Base-by-base conservation (phyloP, 1,140 invertebrate genomes). In the Doryteuthis pealeii region DNA sequence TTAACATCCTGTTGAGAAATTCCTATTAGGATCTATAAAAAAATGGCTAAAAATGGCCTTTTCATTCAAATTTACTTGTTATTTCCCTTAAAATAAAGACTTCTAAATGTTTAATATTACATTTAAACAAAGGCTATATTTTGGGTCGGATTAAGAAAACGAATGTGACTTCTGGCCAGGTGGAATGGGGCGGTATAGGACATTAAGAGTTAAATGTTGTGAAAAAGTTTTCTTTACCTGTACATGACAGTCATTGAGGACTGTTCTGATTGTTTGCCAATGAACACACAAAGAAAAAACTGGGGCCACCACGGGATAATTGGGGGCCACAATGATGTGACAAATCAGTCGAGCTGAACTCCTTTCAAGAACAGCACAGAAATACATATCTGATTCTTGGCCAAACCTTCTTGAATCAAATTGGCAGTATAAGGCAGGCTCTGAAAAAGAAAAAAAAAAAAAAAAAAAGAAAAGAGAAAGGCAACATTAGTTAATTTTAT, bases 251-350 rank as follows among this genome's bases (percentile, higher is more conserved):
- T 91, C 92, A 72, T 91, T 92, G 32, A 87, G 84, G 2, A 90
- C 88, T 82, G 92, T 91, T 72, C 92, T 89, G 31, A 90, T 90
- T 10, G 91, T 91, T 82, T 94, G 92, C 91, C 92, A 94, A 77
- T 89, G 74, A 33, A 89, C 73, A 65, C 83, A 82, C 5, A 97
- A 84, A 54, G 91, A 90, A 88, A 96, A 94, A 58, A 96, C 83
- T 6, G 95, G 94, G 22, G 92, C 90, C 67, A 91, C 90, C 74
- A 91, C 89, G 1, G 95, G 96, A 86, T 95, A 97, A 85, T 95
- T 92, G 78, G 93, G 92, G 66, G 92, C 92, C 30, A 97, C 90
- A 12, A 91, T 91, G 71, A 96, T 92, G 26, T 92, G 90, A 66
- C 93, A 92, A 22, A 92, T 90, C 74, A 97, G 87, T 84, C 92